Conservation (phyloP, 2,888 invertebrate genomes). For the Epistrophe grossulariae region DNA sequence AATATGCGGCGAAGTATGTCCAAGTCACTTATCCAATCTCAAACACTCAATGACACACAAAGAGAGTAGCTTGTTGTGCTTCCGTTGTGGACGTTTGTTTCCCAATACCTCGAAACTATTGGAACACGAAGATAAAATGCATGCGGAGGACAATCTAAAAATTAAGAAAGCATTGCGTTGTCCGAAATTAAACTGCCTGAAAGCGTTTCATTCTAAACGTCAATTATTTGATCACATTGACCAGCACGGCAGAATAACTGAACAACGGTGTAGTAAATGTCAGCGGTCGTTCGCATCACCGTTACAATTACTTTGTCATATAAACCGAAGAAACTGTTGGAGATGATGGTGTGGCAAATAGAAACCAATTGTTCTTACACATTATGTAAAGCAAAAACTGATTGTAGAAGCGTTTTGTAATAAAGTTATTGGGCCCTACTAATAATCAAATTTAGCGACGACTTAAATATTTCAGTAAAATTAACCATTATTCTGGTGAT, state of each 20-base stretch:
- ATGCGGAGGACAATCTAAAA: not conserved
- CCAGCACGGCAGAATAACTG: slow-evolving; percentile 25
- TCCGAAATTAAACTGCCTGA: slow-evolving; percentile 55
- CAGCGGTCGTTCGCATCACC: slow-evolving; percentile 27
- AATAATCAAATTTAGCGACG: too few species aligned
- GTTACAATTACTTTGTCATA: slow-evolving; percentile 42
- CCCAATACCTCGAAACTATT: slow-evolving; percentile 1
- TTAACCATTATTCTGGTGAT: too few species aligned
- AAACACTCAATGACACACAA: slow-evolving; percentile 42
- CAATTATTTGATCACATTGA: slow-evolving; percentile 57
- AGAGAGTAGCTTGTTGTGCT: slow-evolving; percentile 42
- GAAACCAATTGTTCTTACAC: not conserved
- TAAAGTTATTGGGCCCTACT: too few species aligned
- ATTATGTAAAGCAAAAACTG: not conserved
- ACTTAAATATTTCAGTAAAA: too few species aligned
- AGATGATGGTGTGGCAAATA: slow-evolving; percentile 35
- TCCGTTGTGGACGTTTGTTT: slow-evolving; percentile 47
- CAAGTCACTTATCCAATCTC: slow-evolving; percentile 1
- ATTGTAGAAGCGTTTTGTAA: not conserved
- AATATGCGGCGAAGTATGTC: slow-evolving; percentile 54
- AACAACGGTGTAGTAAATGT: slow-evolving; percentile 51
- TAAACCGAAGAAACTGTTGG: slow-evolving; percentile 26
- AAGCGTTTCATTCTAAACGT: slow-evolving; percentile 56
- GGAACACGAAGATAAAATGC: slow-evolving; percentile 26
- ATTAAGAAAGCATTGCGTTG: slow-evolving; percentile 60